Conservation (phyloP, 2,113 vertebrate genomes). For the Urocitellus parryii region DNA sequence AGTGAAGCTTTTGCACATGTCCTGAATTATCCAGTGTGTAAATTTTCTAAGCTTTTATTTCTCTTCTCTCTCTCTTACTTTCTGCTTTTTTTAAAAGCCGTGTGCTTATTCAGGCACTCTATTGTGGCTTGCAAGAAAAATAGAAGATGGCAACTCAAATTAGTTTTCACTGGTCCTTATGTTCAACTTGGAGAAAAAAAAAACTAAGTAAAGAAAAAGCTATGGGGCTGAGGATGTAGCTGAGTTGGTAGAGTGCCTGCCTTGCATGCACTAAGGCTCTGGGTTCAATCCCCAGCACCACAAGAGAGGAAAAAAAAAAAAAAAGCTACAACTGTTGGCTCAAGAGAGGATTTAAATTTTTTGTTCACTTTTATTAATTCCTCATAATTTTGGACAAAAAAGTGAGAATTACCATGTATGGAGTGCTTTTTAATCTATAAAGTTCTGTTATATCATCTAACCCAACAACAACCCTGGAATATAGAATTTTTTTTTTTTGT, state of each 20-base stretch:
- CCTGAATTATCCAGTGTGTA: not conserved
- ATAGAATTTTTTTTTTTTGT: conserved; percentile 1
- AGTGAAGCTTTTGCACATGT: not conserved
- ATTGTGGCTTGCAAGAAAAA: not conserved
- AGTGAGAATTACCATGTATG: not conserved
- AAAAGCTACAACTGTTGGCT: not conserved
- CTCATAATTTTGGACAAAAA: not conserved
- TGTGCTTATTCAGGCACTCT: conserved; percentile 19
- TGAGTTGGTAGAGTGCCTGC: too few species aligned
- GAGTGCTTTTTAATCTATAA: not conserved
- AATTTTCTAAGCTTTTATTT: not conserved
- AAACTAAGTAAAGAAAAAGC: not conserved
- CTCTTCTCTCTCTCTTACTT: not conserved
- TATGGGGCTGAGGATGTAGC: too few species aligned
- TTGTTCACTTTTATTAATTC: conserved; percentile 18
- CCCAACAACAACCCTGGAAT: not conserved
- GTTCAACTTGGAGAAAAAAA: not conserved
- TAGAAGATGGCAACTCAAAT: conserved; percentile 4
- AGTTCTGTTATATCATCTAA: not conserved
- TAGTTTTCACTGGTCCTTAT: not conserved
- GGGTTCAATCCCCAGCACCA: too few species aligned
- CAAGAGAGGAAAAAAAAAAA: too few species aligned
- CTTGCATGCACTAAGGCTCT: too few species aligned
- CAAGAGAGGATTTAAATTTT: conserved; percentile 9
- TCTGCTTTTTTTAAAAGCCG: not conserved